These are phyloP conservation scores for Pinctada fucata DNA, from an alignment of 2,888 invertebrate species.

Conservation along the genomic window DNA sequence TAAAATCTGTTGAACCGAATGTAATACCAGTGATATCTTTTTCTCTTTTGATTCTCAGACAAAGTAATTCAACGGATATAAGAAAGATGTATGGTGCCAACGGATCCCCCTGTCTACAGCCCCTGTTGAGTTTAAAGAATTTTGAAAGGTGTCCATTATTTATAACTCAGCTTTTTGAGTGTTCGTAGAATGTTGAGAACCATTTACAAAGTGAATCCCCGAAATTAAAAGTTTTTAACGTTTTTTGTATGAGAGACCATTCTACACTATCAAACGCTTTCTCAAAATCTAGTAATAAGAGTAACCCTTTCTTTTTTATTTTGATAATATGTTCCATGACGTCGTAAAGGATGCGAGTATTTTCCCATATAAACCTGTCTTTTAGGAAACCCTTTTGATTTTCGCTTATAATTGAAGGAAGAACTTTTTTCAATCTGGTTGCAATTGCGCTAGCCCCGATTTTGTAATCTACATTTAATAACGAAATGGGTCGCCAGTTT, in stretches of 20 bases:
- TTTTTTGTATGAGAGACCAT: neutral
- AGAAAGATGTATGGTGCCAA: too few relatives aligned
- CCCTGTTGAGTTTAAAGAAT: too few relatives aligned
- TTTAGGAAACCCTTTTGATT: neutral
- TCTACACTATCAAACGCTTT: neutral
- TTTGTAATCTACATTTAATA: conserved; percentile 19
- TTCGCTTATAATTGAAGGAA: too few relatives aligned
- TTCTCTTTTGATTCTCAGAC: too few relatives aligned
- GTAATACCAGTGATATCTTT: too few relatives aligned
- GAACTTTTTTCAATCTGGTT: too few relatives aligned
- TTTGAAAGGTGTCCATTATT: too few relatives aligned
- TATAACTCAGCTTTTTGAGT: neutral
- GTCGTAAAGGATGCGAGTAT: neutral
- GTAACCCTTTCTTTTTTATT: neutral
- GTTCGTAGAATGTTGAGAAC: neutral
- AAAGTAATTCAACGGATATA: too few relatives aligned
- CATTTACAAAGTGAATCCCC: neutral
- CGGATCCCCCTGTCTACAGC: too few relatives aligned
- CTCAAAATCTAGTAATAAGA: conserved; percentile 1
- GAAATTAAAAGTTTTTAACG: neutral
- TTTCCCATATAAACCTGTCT: neutral
- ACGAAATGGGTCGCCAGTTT: conserved; percentile 29
- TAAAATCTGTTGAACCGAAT: too few relatives aligned
- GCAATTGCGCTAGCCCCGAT: neutral
- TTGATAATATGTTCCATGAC: neutral